A percentile compares a stretch with the other conserved stretches of the same genome.
Evolutionary conservation across 2,888 invertebrate genomes (phyloP).

Genomic region (Sminthurides aquaticus): DNA sequence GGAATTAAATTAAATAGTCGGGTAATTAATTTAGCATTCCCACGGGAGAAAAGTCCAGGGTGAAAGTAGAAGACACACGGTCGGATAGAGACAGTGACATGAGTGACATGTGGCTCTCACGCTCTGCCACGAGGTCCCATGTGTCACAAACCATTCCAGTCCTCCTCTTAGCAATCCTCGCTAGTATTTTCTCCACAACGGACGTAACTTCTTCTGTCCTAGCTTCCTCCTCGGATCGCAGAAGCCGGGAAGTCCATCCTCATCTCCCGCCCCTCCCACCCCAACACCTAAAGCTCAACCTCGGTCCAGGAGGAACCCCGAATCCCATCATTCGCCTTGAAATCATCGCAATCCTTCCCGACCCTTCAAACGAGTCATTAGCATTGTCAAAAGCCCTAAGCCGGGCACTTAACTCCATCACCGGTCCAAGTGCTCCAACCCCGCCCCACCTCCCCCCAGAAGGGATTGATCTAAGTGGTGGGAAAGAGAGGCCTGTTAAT

Average conservation of each 20-base stretch:
- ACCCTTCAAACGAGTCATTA: conserved; percentile 35
- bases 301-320: background rate
- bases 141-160: background rate
- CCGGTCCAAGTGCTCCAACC: background rate
- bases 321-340: conserved; percentile 24
- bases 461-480: background rate
- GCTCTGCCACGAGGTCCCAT: background rate
- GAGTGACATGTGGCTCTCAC: background rate
- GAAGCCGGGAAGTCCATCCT: background rate
- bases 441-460: conserved; percentile 19
- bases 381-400: conserved; percentile 33
- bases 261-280: background rate
- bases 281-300: background rate
- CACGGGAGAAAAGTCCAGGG: too few relatives aligned
- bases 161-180: background rate
- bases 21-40: too few relatives aligned
- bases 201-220: background rate
- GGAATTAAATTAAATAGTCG: too few relatives aligned
- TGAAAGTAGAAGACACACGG: too few relatives aligned
- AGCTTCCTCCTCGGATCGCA: background rate
- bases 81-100: too few relatives aligned
- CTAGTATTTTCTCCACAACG: background rate
- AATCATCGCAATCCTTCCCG: conserved; percentile 37
- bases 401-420: conserved; percentile 36
- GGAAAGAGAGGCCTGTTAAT: conserved; percentile 25